Evolutionary conservation across 2,113 vertebrate genomes (phyloP), one percentile per base, ranked within the genome.

Genomic region (Notarius lentiginosus): DNA sequence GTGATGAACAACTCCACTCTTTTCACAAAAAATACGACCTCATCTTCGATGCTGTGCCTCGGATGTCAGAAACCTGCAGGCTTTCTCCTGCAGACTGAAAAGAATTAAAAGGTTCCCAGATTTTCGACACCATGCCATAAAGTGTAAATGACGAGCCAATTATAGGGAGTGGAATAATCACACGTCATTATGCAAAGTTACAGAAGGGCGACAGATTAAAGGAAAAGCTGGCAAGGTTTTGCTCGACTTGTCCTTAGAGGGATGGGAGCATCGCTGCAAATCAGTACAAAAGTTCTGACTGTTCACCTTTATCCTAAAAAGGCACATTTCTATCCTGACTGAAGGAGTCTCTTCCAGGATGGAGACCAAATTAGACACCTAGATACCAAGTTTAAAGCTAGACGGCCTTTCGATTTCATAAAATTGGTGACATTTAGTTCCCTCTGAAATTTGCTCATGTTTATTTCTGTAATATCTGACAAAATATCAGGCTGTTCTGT

Each of bases 161-260:
- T 83, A 81, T 41, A 81, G 56, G 56, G 79, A 81, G 79, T 81
- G 79, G 56, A 60, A 61, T 60, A 80, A 60, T 60, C 55, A 56
- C 55, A 80, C 22, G 56, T 81, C 47, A 81, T 81, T 81, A 81
- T 81, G 79, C 58, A 47, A 61, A 61, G 56, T 41, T 34, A 34
- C 55, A 79, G 55, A 34, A 30, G 77, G 47, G 58, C 20, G 34
- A 41, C 79, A 81, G 56, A 60, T 79, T 79, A 79, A 30, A 79
- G 27, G 55, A 79, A 58, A 79, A n/a, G 56, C 79, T 81, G 56
- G 58, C 56, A 47, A 15, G 56, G 56, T 47, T 81, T 61, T 80
- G 27, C 17, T 60, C 30, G 3, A 79, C 49, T 79, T 27, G 51
- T 53, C 17, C 75, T 18, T 58, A 30, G n/a, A 79, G 53, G n/a